Evolutionary conservation across 2,113 vertebrate species (phyloP).

Genomic region (Tachysurus vachellii): DNA sequence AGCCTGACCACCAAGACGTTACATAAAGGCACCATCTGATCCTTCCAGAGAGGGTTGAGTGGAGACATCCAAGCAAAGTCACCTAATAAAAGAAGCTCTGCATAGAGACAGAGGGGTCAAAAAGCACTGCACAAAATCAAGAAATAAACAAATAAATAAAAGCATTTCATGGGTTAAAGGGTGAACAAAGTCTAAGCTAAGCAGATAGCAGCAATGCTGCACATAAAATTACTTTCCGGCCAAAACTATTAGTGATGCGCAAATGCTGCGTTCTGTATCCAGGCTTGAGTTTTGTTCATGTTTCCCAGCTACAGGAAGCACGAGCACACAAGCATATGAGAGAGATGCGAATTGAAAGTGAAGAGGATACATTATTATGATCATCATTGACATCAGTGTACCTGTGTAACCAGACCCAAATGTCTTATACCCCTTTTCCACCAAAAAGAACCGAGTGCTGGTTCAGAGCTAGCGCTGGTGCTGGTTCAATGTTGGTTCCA

Average conservation of each 20-base stretch:
- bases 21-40: conserved; percentile 48
- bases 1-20: conserved; percentile 20
- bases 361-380: background rate
- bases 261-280: background rate
- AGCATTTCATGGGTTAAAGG: background rate
- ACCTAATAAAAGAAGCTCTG: conserved; percentile 59
- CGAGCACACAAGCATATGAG: background rate
- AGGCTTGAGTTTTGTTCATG: background rate
- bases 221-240: background rate
- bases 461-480: too few species aligned
- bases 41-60: background rate
- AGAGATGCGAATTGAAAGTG: background rate
- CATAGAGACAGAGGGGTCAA: conserved; percentile 43
- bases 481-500: too few species aligned
- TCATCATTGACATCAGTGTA: background rate
- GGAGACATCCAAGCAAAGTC: conserved; percentile 24
- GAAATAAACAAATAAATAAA: conserved; percentile 15
- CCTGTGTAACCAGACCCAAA: background rate
- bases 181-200: background rate
- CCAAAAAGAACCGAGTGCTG: too few species aligned
- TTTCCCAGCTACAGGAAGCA: background rate
- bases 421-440: too few species aligned
- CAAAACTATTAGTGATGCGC: background rate
- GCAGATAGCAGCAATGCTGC: background rate
- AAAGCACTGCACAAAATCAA: background rate